Base-by-base conservation (phyloP, 1,140 invertebrate genomes). In the Arion vulgaris region DNA sequence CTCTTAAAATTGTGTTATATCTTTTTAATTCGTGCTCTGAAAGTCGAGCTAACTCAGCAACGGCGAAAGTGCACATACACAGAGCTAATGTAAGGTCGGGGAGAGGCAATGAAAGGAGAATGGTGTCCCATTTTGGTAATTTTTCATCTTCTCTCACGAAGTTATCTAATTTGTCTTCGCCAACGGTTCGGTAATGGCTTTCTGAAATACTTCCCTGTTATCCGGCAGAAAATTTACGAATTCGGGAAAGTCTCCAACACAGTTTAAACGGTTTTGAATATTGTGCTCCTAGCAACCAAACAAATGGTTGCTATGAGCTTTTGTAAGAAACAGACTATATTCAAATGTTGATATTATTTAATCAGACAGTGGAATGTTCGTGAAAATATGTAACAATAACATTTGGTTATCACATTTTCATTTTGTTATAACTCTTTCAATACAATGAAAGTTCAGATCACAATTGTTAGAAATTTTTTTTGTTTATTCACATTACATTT, bases 81-180 rank as follows among this genome's bases (percentile, higher is more conserved):
- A 15, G 57, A 5, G 4, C 62, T 32, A 28, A 13, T n/a, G n/a
- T 66, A 32, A 17, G 62, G 28, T 66, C 62, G 28, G 15, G n/a
- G n/a, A 28, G 32, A 66, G n/a, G n/a, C n/a, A n/a, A n/a, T n/a
- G n/a, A n/a, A n/a, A n/a, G n/a, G n/a, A n/a, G n/a, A n/a, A n/a
- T n/a, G n/a, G n/a, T n/a, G 62, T 34, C 62, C 28, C n/a, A 28
- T 66, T 66, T 23, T 28, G 2, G 62, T 66, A 66, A 66, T 66
- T 28, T 66, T 66, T 34, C 62, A 66, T 66, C 62, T 66, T 28
- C 62, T 34, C 62, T 66, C 62, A 66, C 62, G 28, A 32, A 66
- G 62, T 66, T 66, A 66, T 66, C 62, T 23, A 66, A 66, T 66
- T 66, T 66, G 62, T 66, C 62, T 66, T 28, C 62, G 62, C 28